Evolutionary conservation across 2,797 vertebrate species (phyloP).

Genomic region (Cephalopachus bancanus): DNA sequence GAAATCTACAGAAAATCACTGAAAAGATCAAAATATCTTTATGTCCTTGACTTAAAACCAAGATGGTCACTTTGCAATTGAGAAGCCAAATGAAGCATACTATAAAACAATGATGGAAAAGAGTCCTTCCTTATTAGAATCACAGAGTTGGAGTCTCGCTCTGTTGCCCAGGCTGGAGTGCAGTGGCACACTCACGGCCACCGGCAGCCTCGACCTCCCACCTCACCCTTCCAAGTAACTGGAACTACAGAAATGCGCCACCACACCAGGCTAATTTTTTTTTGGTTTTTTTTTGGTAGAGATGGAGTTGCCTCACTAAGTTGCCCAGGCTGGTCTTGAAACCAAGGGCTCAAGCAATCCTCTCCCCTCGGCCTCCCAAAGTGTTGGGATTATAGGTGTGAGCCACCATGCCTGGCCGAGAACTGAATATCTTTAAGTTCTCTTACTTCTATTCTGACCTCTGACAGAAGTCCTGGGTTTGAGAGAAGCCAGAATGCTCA

Average conservation of each 20-base stretch:
- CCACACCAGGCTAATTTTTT: no score
- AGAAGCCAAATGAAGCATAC: neutral
- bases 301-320: no score
- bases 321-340: no score
- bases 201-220: no score
- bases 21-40: slow-evolving; percentile 8
- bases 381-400: no score
- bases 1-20: slow-evolving; percentile 26
- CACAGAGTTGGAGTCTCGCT: neutral
- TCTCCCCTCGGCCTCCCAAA: no score
- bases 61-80: neutral
- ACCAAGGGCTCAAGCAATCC: no score
- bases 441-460: neutral
- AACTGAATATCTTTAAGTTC: neutral
- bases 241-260: no score
- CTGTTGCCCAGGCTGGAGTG: no score
- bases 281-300: no score
- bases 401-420: neutral
- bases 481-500: neutral
- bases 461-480: neutral
- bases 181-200: no score
- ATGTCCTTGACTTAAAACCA: slow-evolving; percentile 17
- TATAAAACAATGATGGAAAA: neutral
- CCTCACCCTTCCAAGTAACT: no score
- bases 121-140: neutral